Evolutionary conservation across 92 coral and sea anemone genomes (phyloP), one percentile per base, ranked within the genome.

Genomic region (Umimayanthus chanpuru): DNA sequence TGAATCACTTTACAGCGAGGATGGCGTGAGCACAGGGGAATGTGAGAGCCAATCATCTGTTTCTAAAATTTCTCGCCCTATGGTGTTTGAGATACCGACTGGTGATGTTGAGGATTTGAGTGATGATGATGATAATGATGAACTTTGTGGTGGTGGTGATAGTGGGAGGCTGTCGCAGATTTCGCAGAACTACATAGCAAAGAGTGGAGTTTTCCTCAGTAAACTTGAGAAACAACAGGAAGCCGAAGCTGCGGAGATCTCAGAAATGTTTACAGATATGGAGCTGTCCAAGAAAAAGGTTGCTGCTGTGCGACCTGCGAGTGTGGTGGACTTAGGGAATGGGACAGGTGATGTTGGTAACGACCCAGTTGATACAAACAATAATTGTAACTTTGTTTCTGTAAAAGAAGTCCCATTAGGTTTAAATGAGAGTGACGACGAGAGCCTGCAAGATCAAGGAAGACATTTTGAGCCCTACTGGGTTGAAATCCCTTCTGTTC

Each of bases 61-160:
- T 30, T 80, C 88, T 2, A 67, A 81, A 40, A 85, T 74, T 23
- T 88, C 92, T 25, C 94, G 90, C 43, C 91, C 98, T 4, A 76
- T 90, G 53, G 93, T 92, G 81, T 93, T 95, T 82, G 92, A 94
- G 82, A 95, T 95, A 41, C 98, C 98, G 47, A 95, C 98, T 20
- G 98, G 91, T 4, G 89, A 86, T 50, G 47, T 76, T 50, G 95
- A 93, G 32, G 87, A 84, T 11, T 87, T 65, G 12, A 92, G 87
- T 72, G 94, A 90, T 53, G 94, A 90, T 20, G 96, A 95, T 7
- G 81, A 78, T 25, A 71, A 23, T 55, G 80, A 2, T 72, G 94
- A 90, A 41, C 93, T 89, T 20, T 93, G 93, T 7, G 81, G 74
- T 25, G 77, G 18, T 47, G 29, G 73, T 28, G 89, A 80, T 0